Conservation (phyloP, 2,888 invertebrate genomes). For the Erpobdella octoculata region DNA sequence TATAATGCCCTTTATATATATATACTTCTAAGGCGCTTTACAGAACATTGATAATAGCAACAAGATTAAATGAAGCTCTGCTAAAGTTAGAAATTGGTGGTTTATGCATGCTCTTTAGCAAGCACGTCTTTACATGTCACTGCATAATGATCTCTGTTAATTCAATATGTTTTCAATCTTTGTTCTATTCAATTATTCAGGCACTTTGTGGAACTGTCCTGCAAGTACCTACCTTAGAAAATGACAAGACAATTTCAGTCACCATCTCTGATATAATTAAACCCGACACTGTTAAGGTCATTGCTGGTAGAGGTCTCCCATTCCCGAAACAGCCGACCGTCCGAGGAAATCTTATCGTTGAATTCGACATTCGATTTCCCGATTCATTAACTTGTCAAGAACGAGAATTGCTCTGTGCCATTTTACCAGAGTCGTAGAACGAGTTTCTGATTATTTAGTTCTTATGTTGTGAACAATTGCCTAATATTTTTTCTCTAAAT, state of each 20-base stretch:
- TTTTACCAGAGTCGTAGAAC: neutral
- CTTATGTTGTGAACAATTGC: too few species aligned
- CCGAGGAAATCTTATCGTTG: conserved; percentile 82
- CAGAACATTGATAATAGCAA: too few species aligned
- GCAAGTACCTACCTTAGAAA: conserved; percentile 78
- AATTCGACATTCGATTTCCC: conserved; percentile 90
- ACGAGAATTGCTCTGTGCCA: conserved; percentile 66
- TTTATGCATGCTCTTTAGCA: too few species aligned
- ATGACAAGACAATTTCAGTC: conserved; percentile 68
- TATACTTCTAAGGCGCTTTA: too few species aligned
- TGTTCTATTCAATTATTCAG: conserved; percentile 58
- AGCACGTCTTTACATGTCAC: too few species aligned
- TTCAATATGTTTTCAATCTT: too few species aligned
- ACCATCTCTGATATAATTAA: conserved; percentile 60
- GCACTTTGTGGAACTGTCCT: conserved; percentile 81
- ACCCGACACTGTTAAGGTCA: conserved; percentile 78
- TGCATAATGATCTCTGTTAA: too few species aligned
- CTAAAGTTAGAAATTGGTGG: too few species aligned
- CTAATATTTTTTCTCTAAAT: too few species aligned
- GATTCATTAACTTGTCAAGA: conserved; percentile 59
- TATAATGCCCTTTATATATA: too few species aligned
- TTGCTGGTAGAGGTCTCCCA: conserved; percentile 81
- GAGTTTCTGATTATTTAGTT: too few species aligned
- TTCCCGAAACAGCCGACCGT: conserved; percentile 83
- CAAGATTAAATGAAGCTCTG: too few species aligned